Percentiles rank a stretch among this genome's conserved stretches.
Conservation (phyloP, 2,888 invertebrate species). For the Nemapogon koenigi region DNA sequence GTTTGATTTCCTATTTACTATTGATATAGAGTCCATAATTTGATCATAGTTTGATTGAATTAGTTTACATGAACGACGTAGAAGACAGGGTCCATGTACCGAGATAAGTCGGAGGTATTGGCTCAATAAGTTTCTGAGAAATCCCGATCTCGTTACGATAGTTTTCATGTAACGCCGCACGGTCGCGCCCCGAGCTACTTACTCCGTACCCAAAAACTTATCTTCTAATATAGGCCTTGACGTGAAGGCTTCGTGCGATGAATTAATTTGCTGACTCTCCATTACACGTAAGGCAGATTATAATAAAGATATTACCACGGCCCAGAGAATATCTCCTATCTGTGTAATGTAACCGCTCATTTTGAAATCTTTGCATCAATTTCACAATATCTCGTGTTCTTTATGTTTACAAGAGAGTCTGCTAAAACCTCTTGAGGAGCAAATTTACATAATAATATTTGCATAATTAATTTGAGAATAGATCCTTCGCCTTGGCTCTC, state of each 20-base stretch:
- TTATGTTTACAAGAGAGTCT: no score
- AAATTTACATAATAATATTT: no score
- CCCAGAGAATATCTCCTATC: slow-evolving; percentile 4
- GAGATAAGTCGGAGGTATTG: no score
- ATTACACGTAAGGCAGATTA: slow-evolving; percentile 43
- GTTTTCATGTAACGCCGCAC: slow-evolving; percentile 24
- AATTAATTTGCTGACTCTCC: slow-evolving; percentile 51
- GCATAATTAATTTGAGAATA: no score
- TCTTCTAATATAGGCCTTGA: slow-evolving; percentile 35
- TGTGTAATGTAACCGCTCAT: slow-evolving; percentile 5
- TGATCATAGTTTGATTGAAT: no score
- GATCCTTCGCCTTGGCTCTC: no score
- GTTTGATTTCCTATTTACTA: no score
- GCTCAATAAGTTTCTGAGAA: slow-evolving; percentile 2
- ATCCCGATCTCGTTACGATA: slow-evolving; percentile 51
- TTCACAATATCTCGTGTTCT: no score
- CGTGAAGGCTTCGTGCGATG: slow-evolving; percentile 38
- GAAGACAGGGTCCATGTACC: no score
- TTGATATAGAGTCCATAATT: no score
- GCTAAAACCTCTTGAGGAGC: no score
- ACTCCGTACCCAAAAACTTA: slow-evolving; percentile 29
- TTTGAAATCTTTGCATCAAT: slow-evolving; percentile 1
- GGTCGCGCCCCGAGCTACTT: slow-evolving; percentile 4
- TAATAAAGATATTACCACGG: slow-evolving; percentile 43
- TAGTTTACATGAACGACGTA: no score